phyloP scores from a whole-genome alignment of 1,140 invertebrate species.

The Temnothorax nylanderi region DNA sequence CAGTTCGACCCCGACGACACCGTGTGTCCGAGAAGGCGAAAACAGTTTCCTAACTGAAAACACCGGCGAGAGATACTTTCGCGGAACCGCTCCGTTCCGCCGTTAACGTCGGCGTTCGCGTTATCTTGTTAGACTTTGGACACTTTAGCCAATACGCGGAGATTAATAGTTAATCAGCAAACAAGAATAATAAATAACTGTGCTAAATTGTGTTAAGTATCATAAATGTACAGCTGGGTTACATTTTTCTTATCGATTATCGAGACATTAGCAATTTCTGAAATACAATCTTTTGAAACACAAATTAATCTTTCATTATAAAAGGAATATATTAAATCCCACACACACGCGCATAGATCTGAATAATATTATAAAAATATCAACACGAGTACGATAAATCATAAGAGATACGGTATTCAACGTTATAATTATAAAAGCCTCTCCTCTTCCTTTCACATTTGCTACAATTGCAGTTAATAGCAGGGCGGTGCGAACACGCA shows the following conservation, averaged over 20 bases:
- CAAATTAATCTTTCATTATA: background rate
- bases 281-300: background rate
- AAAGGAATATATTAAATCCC: background rate
- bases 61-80: background rate
- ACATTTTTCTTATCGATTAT: background rate
- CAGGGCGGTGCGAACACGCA: slow-evolving; percentile 22
- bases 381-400: background rate
- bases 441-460: slow-evolving; percentile 36
- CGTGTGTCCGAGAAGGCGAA: background rate
- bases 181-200: background rate
- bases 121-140: background rate
- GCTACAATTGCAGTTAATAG: slow-evolving; percentile 49
- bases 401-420: background rate
- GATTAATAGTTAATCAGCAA: background rate
- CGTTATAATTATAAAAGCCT: background rate
- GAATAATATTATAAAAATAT: slow-evolving; percentile 10
- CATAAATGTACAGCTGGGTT: background rate
- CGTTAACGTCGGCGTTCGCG: background rate
- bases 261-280: background rate
- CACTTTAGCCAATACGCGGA: background rate
- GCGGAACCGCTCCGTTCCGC: background rate
- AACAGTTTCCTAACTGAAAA: background rate
- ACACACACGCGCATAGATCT: too few species aligned
- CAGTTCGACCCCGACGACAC: background rate
- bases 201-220: background rate